phyloP scores from a whole-genome alignment of 2,797 vertebrate genomes.

The Heterohyrax brucei region DNA sequence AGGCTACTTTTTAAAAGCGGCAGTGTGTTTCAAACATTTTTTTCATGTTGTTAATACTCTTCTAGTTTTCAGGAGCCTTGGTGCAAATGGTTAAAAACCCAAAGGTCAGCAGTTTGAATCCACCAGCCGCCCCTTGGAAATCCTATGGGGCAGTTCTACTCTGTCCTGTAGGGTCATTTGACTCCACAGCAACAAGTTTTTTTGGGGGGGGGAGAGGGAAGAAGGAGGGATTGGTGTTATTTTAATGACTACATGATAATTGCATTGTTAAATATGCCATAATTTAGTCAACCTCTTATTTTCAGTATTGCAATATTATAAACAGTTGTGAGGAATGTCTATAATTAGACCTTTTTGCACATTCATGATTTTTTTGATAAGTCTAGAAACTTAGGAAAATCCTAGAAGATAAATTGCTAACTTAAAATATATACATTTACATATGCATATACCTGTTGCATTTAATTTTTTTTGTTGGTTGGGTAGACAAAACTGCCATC shows the following conservation, averaged over 20 bases:
- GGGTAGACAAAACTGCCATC: constrained; percentile 40
- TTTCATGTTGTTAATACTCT: constrained; percentile 54
- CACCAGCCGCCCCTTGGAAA: no score
- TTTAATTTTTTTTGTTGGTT: constrained; percentile 53
- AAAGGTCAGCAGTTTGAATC: no score
- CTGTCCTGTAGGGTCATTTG: no score
- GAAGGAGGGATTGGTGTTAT: neutral
- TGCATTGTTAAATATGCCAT: constrained; percentile 55
- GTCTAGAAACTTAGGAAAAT: constrained; percentile 64
- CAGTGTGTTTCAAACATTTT: constrained; percentile 48
- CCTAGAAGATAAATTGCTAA: constrained; percentile 42
- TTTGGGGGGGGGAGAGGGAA: no score
- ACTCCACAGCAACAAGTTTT: no score
- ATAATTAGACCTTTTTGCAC: constrained; percentile 27
- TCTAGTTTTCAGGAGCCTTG: neutral
- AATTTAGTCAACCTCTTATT: constrained; percentile 62
- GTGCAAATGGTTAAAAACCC: no score
- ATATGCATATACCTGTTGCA: neutral
- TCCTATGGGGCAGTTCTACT: no score
- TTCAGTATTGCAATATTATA: constrained; percentile 48
- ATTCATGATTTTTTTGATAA: constrained; percentile 28
- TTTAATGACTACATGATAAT: constrained; percentile 54
- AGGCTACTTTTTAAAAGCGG: constrained; percentile 53
- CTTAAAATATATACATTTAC: constrained; percentile 45
- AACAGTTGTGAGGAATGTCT: constrained; percentile 29